A percentile compares a stretch with the other conserved stretches of the same genome.
Evolutionary conservation across 2,113 vertebrate species (phyloP).

Genomic region (Abramis brama): DNA sequence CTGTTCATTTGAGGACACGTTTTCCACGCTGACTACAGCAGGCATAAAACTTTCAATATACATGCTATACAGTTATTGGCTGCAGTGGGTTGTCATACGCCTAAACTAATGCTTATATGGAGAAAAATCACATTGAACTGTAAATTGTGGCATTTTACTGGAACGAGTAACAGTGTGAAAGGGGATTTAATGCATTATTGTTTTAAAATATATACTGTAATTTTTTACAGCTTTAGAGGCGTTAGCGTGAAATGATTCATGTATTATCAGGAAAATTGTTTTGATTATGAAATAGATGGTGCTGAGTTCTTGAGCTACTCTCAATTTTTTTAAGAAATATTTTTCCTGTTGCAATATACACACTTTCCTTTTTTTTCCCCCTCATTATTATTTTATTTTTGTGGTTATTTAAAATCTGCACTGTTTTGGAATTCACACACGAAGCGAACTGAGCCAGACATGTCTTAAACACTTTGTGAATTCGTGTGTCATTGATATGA

Average conservation of each 20-base stretch:
- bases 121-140: conserved; percentile 39
- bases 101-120: conserved; percentile 33
- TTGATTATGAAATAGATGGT: conserved; percentile 77
- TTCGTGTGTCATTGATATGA: conserved; percentile 82
- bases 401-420: conserved; percentile 83
- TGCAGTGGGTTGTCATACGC: conserved; percentile 43
- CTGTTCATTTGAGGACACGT: conserved; percentile 26
- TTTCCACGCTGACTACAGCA: conserved; percentile 14
- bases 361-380: conserved; percentile 48
- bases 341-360: conserved; percentile 82
- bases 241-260: conserved; percentile 71
- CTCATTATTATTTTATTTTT: conserved; percentile 66
- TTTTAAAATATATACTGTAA: conserved; percentile 62
- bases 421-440: conserved; percentile 79
- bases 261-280: conserved; percentile 63
- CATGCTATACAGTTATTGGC: conserved; percentile 13
- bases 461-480: conserved; percentile 85
- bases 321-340: conserved; percentile 68
- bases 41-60: conserved; percentile 22
- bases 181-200: conserved; percentile 37
- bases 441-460: conserved; percentile 84
- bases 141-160: conserved; percentile 60
- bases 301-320: conserved; percentile 75
- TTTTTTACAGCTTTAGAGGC: conserved; percentile 60
- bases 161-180: conserved; percentile 53